Conservation (phyloP, 1,140 invertebrate genomes). For the Delia radicum region DNA sequence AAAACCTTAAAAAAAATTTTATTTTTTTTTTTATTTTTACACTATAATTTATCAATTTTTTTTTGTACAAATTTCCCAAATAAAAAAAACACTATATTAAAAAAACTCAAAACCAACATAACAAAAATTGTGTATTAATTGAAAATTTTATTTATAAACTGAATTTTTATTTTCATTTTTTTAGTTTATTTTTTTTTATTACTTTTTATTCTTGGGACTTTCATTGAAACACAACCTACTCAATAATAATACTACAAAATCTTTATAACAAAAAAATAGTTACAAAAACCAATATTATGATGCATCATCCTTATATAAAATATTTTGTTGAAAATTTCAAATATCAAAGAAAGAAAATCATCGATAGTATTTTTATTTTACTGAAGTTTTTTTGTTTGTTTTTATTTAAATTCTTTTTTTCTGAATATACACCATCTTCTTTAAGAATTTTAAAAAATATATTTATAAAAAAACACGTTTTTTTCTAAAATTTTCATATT, state of each 20-base stretch:
- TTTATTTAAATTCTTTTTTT: background rate
- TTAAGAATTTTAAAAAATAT: background rate
- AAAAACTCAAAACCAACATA: no score
- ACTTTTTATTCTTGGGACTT: background rate
- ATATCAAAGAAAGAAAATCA: no score
- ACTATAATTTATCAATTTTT: background rate
- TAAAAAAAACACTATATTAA: no score
- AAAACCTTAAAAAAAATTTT: background rate
- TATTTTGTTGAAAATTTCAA: no score
- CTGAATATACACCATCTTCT: conserved; percentile 18
- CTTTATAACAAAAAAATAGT: background rate
- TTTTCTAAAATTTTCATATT: background rate
- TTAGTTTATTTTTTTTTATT: background rate
- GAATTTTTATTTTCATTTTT: no score
- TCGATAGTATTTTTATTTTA: no score
- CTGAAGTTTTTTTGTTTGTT: no score
- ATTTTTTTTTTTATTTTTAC: background rate
- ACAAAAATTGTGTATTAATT: no score
- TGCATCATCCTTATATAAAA: background rate
- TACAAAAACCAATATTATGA: background rate
- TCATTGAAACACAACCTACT: background rate
- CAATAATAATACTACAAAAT: background rate
- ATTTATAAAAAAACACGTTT: background rate
- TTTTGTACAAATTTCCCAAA: no score
- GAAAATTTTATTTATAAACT: no score